Percentiles rank a stretch among this genome's conserved stretches.
Conservation (phyloP, 2,888 invertebrate genomes). For the Aromia moschata region DNA sequence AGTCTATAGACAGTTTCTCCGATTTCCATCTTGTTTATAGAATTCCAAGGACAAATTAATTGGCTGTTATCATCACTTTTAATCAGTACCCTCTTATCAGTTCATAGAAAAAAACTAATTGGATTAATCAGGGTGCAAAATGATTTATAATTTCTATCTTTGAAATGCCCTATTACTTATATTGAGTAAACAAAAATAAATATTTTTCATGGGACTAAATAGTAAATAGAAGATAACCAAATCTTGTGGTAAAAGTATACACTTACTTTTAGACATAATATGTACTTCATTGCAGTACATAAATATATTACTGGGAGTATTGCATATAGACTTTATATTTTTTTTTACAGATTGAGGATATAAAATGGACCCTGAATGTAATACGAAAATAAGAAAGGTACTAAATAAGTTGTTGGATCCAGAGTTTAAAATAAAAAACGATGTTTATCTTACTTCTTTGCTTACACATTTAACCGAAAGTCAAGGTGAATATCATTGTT, state of each 20-base stretch:
- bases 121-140: background rate
- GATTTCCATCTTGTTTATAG: conserved; percentile 8
- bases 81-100: background rate
- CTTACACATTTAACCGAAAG: conserved; percentile 69
- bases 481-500: conserved; percentile 61
- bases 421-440: conserved; percentile 69
- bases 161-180: too few species aligned
- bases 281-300: background rate
- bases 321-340: background rate
- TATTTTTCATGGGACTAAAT: too few species aligned
- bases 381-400: conserved; percentile 68
- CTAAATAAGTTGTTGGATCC: conserved; percentile 69
- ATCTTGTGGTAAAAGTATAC: background rate
- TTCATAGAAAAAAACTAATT: background rate
- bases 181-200: too few species aligned
- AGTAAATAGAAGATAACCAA: background rate
- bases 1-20: background rate
- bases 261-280: background rate
- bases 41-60: conserved; percentile 7
- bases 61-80: conserved; percentile 1
- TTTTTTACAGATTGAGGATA: conserved; percentile 16
- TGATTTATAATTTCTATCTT: too few species aligned
- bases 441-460: conserved; percentile 72
- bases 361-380: conserved; percentile 43
- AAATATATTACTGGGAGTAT: too few species aligned